Evolutionary conservation across 2,888 invertebrate species (phyloP).

Genomic region (Luffia ferchaultella): DNA sequence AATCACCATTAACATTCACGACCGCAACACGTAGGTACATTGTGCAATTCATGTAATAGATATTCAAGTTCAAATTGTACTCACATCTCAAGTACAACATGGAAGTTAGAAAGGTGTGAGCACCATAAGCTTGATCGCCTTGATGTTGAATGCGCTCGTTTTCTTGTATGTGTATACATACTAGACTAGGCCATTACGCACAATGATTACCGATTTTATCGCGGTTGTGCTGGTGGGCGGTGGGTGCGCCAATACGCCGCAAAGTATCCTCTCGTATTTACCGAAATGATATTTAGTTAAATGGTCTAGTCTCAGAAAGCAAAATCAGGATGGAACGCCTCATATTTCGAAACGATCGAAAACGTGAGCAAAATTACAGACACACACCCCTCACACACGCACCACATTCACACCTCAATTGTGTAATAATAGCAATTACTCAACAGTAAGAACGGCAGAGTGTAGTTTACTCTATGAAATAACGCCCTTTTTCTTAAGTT

Average conservation of each 20-base stretch:
- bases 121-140: background rate
- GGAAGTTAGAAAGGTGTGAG: background rate
- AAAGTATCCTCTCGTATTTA: background rate
- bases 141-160: background rate
- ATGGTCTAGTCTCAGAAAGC: too few species aligned
- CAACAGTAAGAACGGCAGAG: too few species aligned
- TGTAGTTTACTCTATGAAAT: too few species aligned
- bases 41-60: conserved; percentile 6
- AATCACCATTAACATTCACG: conserved; percentile 2
- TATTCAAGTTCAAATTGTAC: background rate
- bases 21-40: conserved; percentile 9
- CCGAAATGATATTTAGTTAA: too few species aligned
- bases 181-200: background rate
- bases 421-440: too few species aligned
- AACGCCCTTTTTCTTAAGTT: too few species aligned
- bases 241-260: background rate
- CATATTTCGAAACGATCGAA: too few species aligned
- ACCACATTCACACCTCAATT: too few species aligned
- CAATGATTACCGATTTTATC: background rate
- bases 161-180: background rate
- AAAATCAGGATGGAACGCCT: too few species aligned
- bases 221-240: background rate
- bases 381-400: too few species aligned
- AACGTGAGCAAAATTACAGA: too few species aligned
- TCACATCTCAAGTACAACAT: too few species aligned